Percentiles rank a stretch among this genome's conserved stretches.
Conservation (phyloP, 2,888 invertebrate species). For the Doris montereyensis region DNA sequence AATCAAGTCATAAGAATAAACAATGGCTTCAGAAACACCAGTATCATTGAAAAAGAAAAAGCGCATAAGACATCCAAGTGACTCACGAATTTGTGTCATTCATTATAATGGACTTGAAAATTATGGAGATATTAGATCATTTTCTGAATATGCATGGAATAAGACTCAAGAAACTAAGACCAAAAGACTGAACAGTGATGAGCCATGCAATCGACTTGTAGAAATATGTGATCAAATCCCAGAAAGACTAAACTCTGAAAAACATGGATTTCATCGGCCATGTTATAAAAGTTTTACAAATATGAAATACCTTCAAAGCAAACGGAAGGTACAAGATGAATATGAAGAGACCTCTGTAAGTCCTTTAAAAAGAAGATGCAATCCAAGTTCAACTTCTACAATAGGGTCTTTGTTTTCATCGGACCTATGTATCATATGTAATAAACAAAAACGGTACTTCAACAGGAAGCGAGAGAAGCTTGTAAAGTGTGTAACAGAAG, state of each 20-base stretch:
- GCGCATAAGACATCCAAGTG: too few species aligned
- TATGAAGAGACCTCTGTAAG: neutral
- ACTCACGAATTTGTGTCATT: too few species aligned
- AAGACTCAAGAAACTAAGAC: neutral
- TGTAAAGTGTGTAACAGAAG: neutral
- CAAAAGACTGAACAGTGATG: neutral
- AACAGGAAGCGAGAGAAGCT: neutral
- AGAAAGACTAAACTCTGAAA: neutral
- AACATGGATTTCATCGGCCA: neutral
- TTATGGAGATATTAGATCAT: neutral
- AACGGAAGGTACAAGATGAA: neutral
- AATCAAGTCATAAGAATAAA: too few species aligned
- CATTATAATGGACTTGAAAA: too few species aligned
- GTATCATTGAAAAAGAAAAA: too few species aligned
- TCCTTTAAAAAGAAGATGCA: neutral
- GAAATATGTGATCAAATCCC: too few species aligned
- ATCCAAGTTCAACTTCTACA: neutral
- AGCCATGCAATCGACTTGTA: too few species aligned
- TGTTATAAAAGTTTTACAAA: neutral
- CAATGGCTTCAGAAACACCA: too few species aligned
- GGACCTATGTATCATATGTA: neutral
- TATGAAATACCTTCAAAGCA: neutral
- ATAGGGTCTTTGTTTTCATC: neutral
- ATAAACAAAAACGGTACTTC: neutral
- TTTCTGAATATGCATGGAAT: neutral